Conservation (phyloP, 2,113 vertebrate species). For the Hylia prasina region DNA sequence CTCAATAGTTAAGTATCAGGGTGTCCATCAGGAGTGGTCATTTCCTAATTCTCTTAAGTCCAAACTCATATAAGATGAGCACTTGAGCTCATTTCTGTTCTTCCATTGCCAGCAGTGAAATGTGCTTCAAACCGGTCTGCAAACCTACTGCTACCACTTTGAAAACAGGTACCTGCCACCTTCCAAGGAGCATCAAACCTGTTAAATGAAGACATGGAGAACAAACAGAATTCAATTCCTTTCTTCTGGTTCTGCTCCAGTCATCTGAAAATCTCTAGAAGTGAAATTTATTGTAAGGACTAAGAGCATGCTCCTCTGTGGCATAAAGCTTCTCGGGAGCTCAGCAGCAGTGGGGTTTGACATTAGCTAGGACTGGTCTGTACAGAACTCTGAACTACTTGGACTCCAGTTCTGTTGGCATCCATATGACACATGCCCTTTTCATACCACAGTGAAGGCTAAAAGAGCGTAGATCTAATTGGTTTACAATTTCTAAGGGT, state of each 20-base stretch:
- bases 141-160: neutral
- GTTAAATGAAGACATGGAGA: neutral
- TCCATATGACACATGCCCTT: accelerated
- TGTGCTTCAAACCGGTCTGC: neutral
- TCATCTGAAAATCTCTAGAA: neutral
- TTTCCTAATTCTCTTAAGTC: neutral
- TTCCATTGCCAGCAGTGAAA: neutral
- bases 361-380: neutral
- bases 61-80: neutral
- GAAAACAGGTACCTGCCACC: neutral
- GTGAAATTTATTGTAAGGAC: neutral
- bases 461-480: neutral
- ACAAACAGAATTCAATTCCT: neutral
- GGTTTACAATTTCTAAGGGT: neutral
- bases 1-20: neutral
- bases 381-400: neutral
- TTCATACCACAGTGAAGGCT: neutral
- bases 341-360: neutral
- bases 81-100: neutral
- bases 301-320: neutral
- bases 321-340: neutral
- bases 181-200: neutral
- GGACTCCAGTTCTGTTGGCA: neutral
- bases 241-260: neutral
- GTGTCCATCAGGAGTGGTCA: neutral